Base-by-base conservation (phyloP, 30 jellyfish, hydroid and myxozoan genomes). In the Haliclystus octoradiatus region DNA sequence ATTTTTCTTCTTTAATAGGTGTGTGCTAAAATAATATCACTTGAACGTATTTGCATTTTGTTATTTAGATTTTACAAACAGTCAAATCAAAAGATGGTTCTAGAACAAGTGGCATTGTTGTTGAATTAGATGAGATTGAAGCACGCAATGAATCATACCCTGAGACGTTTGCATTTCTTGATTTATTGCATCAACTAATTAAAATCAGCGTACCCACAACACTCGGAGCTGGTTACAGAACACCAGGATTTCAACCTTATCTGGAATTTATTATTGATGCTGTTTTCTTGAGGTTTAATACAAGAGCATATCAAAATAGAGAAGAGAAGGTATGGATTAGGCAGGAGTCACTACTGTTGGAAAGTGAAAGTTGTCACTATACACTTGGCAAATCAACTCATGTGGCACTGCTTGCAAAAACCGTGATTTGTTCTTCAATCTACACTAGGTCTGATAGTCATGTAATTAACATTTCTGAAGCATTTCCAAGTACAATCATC, bases 141-240 rank as follows among this genome's bases (percentile, higher is more conserved):
- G 66, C 94, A 30, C 74, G 97, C 49, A 80, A 87, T 66, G 97
- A 87, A 71, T 26, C 68, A 0, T 87, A 87, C 74, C 94, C 94
- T 3, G 93, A 87, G 50, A 87, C 97, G 0, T 78, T 82, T 13
- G 97, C 91, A 47, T 87, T 87, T 40, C 24, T 80, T 71, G 71
- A 66, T 71, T 79, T 87, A 30, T 53, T 87, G 2, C 80, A 61
- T 77, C 52, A 63, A 22, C 75, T 87, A 40, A 75, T 86, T 0
- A 84, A 80, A 4, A 66, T 80, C 70, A 66, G 92, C 28, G 33
- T 87, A 26, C 97, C 97, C 33, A 28, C 94, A 28, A 83, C 94
- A 25, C 84, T 87, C 32, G 97, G 97, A 0, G 97, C 97, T 52
- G 97, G 97, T 5, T 73, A 74, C 69, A 81, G 97, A 29, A 83